Base-by-base conservation (phyloP, 2,888 invertebrate genomes). In the Thera britannica region DNA sequence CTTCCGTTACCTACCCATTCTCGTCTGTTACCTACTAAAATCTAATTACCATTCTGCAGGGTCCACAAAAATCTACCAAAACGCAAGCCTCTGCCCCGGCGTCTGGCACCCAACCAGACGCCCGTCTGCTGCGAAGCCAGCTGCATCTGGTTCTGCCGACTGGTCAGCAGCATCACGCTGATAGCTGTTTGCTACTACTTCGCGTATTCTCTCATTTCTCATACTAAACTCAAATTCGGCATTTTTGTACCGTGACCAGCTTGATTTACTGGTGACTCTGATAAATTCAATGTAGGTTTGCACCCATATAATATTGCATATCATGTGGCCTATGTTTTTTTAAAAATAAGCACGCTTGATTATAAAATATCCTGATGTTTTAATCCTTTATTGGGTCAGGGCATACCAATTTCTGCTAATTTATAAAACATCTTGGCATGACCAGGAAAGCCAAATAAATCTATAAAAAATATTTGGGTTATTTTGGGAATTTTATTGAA, bases 221-320 rank as follows among this genome's bases (percentile, higher is more conserved):
- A 86, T 2, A 88, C 90, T 2, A 92, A 92, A 63, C 81, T 92
- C 0, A 89, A 85, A 63, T 92, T 92, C 72, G 87, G 89, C 11
- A 52, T 92, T 4, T 92, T 92, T 77, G 72, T 91, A 1, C 57
- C 57, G 8, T 75, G 71, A 77, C 41, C 23, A 57, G 61, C 52
- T 64, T 34, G 2, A 34, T 2, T 34, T 34, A 44, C 3, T 44
- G 5, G 38, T 38, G 38, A 5, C 38, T 38, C 4, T 44, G 6
- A 7, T 44, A 44, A 7, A 44, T 7, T n/a, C n/a, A n/a, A n/a
- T n/a, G n/a, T n/a, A n/a, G n/a, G n/a, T n/a, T 38, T 38, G 2
- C 6, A 38, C 38, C 6, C n/a, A n/a, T 5, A 38, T 38, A 38
- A 38, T 38, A 5, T 3, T 38, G 38, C 38, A 38, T 3, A 6